Evolutionary conservation across 2,888 invertebrate species (phyloP).

Genomic region (Cenopis cana): DNA sequence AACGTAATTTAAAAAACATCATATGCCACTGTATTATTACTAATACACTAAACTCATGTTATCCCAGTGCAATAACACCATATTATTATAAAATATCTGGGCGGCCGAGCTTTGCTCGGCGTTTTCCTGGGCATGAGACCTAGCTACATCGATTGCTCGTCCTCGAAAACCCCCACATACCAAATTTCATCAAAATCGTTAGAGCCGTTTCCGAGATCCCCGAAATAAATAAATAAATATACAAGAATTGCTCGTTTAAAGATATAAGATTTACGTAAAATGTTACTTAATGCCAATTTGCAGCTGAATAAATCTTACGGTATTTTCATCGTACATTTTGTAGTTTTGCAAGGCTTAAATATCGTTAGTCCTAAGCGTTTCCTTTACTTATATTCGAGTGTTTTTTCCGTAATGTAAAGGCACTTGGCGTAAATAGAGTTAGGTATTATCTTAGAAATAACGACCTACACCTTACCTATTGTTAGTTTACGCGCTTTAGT

Average conservation of each 20-base stretch:
- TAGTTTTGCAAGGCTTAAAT: conserved; percentile 14
- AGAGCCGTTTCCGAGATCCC: too few relatives aligned
- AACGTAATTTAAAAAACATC: neutral
- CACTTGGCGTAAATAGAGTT: conserved; percentile 18
- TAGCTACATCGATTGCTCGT: too few relatives aligned
- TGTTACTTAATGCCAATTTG: conserved; percentile 23
- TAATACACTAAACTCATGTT: neutral
- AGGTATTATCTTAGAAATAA: conserved; percentile 19
- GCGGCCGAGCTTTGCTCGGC: too few relatives aligned
- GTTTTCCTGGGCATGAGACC: too few relatives aligned
- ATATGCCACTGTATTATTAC: neutral
- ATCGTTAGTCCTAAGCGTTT: conserved; percentile 31
- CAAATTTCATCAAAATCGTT: too few relatives aligned
- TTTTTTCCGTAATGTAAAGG: conserved; percentile 19
- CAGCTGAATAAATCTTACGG: conserved; percentile 12
- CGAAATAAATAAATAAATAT: too few relatives aligned
- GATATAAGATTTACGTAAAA: neutral
- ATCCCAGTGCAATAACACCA: neutral
- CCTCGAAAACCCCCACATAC: too few relatives aligned
- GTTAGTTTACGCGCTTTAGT: too few relatives aligned
- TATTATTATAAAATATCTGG: too few relatives aligned
- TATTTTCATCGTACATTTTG: conserved; percentile 14
- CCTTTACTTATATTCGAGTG: conserved; percentile 37
- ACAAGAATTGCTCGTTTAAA: too few relatives aligned
- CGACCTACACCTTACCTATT: neutral